Conservation (phyloP, 2,888 invertebrate genomes). For the Barypeithes pellucidus region DNA sequence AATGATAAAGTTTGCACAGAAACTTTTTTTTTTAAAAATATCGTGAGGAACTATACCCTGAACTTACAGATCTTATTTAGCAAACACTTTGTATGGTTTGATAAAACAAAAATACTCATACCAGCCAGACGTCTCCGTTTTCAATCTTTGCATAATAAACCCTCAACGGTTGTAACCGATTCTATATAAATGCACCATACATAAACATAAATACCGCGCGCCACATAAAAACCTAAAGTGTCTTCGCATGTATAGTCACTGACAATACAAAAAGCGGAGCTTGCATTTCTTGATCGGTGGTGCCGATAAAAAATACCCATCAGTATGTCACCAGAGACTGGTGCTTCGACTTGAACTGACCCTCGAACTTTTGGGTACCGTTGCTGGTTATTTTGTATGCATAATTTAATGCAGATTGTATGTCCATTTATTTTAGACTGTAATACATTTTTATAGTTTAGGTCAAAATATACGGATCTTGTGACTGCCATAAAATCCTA, state of each 20-base stretch:
- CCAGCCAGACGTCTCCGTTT: neutral
- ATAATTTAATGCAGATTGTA: conserved; percentile 3
- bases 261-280: conserved; percentile 43
- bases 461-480: too few species aligned
- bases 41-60: too few species aligned
- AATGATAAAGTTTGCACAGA: too few species aligned
- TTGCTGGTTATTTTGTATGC: conserved; percentile 34
- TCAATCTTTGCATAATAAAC: conserved; percentile 12
- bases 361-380: conserved; percentile 49
- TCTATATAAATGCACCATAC: conserved; percentile 33
- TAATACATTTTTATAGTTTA: too few species aligned
- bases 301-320: conserved; percentile 53
- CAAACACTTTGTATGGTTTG: too few species aligned
- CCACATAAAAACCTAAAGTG: conserved; percentile 29
- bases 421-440: neutral
- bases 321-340: conserved; percentile 51
- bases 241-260: conserved; percentile 31
- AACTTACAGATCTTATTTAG: too few species aligned
- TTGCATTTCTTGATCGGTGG: conserved; percentile 48
- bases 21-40: too few species aligned
- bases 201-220: conserved; percentile 38
- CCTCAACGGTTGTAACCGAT: conserved; percentile 17
- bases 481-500: too few species aligned
- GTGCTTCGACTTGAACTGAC: conserved; percentile 32
- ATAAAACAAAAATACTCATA: neutral